Evolutionary conservation across 2,888 invertebrate genomes (phyloP).

Genomic region (Oeneis ivallda): DNA sequence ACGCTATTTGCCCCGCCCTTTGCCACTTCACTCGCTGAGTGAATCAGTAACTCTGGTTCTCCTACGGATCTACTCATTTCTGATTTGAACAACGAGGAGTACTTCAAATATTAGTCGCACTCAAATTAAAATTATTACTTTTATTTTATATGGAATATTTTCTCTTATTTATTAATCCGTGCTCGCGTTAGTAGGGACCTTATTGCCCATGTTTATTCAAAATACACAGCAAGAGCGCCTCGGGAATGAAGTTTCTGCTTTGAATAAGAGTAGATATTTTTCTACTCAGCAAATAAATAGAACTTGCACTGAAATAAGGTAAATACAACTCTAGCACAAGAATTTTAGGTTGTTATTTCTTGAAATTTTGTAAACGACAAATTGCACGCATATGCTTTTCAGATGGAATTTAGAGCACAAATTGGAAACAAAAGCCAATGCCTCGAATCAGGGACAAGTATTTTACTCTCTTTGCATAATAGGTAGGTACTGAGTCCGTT

Average conservation of each 20-base stretch:
- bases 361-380: conserved; percentile 12
- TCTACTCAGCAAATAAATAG: conserved; percentile 18
- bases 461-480: not conserved
- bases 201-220: conserved; percentile 10
- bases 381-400: conserved; percentile 21
- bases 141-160: not conserved
- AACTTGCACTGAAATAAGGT: not conserved
- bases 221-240: conserved; percentile 15
- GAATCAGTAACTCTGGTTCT: no score
- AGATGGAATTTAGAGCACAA: conserved; percentile 23
- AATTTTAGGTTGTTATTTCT: conserved; percentile 1
- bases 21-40: no score
- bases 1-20: no score
- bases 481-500: not conserved
- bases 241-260: conserved; percentile 16
- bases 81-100: no score
- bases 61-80: no score
- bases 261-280: conserved; percentile 21
- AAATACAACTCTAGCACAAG: conserved; percentile 4
- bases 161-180: not conserved
- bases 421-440: conserved; percentile 19
- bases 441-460: conserved; percentile 15
- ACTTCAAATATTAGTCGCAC: no score
- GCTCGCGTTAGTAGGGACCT: not conserved
- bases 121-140: not conserved